Evolutionary conservation across 2,888 invertebrate genomes (phyloP).

Genomic region (Leptinotarsa tumamoca): DNA sequence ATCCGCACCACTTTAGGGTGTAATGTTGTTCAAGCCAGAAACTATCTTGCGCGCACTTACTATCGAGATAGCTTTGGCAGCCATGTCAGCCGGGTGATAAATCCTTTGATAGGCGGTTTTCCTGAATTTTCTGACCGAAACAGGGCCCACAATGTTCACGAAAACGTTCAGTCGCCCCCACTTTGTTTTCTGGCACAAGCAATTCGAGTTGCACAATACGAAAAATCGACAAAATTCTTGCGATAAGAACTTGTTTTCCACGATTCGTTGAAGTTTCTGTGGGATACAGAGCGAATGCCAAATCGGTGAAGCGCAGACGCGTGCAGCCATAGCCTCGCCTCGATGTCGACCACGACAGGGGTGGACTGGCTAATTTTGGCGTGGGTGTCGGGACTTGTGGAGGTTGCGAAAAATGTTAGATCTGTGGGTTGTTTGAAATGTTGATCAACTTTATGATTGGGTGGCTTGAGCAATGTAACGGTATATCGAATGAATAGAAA

Average conservation of each 20-base stretch:
- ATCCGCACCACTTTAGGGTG: slow-evolving; percentile 30
- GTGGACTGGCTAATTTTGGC: slow-evolving; percentile 38
- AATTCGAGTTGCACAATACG: slow-evolving; percentile 49
- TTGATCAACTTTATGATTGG: slow-evolving; percentile 10
- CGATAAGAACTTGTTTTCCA: slow-evolving; percentile 71
- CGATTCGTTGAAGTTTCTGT: slow-evolving; percentile 73
- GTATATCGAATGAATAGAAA: neutral
- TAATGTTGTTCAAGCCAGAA: slow-evolving; percentile 14
- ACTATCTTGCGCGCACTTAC: slow-evolving; percentile 50
- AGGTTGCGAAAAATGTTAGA: slow-evolving; percentile 32
- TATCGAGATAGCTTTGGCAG: slow-evolving; percentile 47
- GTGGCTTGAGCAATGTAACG: neutral
- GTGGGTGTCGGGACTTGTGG: slow-evolving; percentile 35
- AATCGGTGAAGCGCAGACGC: slow-evolving; percentile 67
- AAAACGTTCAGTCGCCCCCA: slow-evolving; percentile 31
- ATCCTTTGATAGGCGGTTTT: slow-evolving; percentile 16
- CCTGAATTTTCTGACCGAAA: slow-evolving; percentile 41
- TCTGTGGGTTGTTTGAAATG: slow-evolving; percentile 38
- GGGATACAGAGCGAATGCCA: slow-evolving; percentile 68
- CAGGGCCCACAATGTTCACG: slow-evolving; percentile 22
- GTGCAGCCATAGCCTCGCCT: slow-evolving; percentile 66
- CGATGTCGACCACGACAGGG: slow-evolving; percentile 50
- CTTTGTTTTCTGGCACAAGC: slow-evolving; percentile 40
- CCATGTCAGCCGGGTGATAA: slow-evolving; percentile 47
- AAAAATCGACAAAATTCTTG: slow-evolving; percentile 68